Percentiles rank a stretch among this genome's conserved stretches.
phyloP scores from a whole-genome alignment of 2,797 vertebrate genomes.

The Hippopotamyrus pictus region DNA sequence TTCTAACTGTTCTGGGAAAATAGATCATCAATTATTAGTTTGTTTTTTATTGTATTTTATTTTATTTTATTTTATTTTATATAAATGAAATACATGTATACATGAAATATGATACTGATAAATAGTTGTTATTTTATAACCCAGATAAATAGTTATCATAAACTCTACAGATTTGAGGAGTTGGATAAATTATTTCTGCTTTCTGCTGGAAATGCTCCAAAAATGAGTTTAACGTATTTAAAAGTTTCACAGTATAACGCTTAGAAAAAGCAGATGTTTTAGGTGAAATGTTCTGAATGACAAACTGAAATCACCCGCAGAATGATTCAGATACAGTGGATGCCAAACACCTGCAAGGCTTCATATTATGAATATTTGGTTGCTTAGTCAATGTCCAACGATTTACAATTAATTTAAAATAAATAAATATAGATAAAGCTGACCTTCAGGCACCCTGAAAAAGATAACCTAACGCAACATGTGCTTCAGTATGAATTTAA shows the following conservation, averaged over 20 bases:
- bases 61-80: not conserved
- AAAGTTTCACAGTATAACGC: constrained; percentile 18
- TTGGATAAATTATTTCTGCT: not conserved
- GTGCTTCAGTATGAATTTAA: not conserved
- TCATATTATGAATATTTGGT: not conserved
- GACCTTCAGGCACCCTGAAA: not conserved
- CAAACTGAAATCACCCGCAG: not conserved
- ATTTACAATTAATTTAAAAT: not conserved
- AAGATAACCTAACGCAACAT: not conserved
- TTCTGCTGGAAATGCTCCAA: not conserved
- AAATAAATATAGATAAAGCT: not conserved
- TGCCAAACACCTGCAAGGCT: not conserved
- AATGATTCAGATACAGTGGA: not conserved
- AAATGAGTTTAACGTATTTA: constrained; percentile 9
- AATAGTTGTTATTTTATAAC: not conserved
- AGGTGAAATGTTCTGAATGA: not conserved
- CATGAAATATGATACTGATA: not conserved
- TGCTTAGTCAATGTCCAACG: not conserved
- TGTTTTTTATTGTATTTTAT: not conserved
- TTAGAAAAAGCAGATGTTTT: constrained; percentile 5
- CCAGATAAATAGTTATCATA: not conserved
- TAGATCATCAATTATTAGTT: not conserved
- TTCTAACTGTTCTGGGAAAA: not conserved
- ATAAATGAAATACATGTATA: not conserved
- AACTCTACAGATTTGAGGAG: not conserved